phyloP scores from a whole-genome alignment of 2,797 vertebrate species.

The Neosilurus mollespiculum region DNA sequence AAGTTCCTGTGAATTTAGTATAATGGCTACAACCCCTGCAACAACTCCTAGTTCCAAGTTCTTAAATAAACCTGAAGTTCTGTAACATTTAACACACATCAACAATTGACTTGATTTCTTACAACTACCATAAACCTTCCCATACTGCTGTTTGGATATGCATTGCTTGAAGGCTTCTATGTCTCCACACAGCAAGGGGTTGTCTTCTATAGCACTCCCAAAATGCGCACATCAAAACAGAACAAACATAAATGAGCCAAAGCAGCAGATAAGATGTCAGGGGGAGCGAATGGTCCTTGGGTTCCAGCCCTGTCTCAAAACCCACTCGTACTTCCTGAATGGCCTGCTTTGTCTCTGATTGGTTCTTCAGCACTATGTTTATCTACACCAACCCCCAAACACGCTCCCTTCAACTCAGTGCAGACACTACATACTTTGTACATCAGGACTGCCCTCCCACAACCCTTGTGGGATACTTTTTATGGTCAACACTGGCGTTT shows the following conservation, averaged over 20 bases:
- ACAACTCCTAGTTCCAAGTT: background rate
- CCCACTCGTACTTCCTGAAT: constrained; percentile 44
- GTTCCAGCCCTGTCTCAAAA: constrained; percentile 20
- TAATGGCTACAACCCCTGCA: background rate
- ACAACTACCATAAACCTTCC: background rate
- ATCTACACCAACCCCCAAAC: constrained; percentile 47
- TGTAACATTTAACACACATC: background rate
- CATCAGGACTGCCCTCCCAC: constrained; percentile 17
- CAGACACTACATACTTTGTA: constrained; percentile 47
- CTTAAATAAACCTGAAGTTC: background rate
- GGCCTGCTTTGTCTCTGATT: constrained; percentile 28
- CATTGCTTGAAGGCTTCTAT: constrained; percentile 63
- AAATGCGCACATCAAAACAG: constrained; percentile 34
- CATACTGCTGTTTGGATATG: constrained; percentile 53
- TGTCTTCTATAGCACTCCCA: background rate
- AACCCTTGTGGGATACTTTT: constrained; percentile 25
- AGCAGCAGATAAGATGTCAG: constrained; percentile 37
- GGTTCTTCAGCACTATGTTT: constrained; percentile 32
- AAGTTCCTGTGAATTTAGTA: background rate
- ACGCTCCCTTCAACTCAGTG: constrained; percentile 33
- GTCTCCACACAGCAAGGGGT: constrained; percentile 9
- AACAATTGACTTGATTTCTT: background rate
- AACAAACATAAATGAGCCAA: constrained; percentile 43
- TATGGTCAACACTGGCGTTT: constrained; percentile 32
- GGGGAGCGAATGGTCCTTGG: background rate